Evolutionary conservation across 1,140 invertebrate species (phyloP).

Genomic region (Grapholita molesta): DNA sequence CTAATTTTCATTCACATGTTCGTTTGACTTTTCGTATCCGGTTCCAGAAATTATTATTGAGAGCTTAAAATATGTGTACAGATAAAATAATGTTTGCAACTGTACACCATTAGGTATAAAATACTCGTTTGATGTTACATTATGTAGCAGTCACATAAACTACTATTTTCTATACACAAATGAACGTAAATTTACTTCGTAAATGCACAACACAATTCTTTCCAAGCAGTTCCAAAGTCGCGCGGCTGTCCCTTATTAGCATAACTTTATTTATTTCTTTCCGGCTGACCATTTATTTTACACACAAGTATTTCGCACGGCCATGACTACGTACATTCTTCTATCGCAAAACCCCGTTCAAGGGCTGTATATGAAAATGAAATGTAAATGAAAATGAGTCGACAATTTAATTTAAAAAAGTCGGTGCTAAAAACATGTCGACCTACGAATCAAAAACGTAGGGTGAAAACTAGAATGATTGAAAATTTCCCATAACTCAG

Average conservation of each 20-base stretch:
- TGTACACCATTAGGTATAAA: too few species aligned
- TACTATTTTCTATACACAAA: too few species aligned
- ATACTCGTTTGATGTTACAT: too few species aligned
- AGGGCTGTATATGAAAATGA: background rate
- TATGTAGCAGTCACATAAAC: background rate
- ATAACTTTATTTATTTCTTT: background rate
- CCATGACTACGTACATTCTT: background rate
- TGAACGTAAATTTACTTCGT: background rate
- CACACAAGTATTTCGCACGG: background rate
- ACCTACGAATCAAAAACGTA: too few species aligned
- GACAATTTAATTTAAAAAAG: background rate
- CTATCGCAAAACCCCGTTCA: background rate
- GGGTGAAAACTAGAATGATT: too few species aligned
- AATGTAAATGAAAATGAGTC: background rate
- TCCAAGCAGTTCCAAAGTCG: background rate
- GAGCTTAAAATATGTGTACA: too few species aligned
- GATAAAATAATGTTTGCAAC: too few species aligned
- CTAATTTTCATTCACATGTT: too few species aligned
- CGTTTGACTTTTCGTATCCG: too few species aligned
- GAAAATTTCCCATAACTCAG: too few species aligned
- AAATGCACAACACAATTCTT: background rate
- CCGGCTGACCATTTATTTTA: background rate
- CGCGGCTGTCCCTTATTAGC: background rate
- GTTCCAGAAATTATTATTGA: too few species aligned
- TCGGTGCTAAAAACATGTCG: too few species aligned